Base-by-base conservation (phyloP, 2,113 vertebrate species). In the Trichomycterus rosablanca region DNA sequence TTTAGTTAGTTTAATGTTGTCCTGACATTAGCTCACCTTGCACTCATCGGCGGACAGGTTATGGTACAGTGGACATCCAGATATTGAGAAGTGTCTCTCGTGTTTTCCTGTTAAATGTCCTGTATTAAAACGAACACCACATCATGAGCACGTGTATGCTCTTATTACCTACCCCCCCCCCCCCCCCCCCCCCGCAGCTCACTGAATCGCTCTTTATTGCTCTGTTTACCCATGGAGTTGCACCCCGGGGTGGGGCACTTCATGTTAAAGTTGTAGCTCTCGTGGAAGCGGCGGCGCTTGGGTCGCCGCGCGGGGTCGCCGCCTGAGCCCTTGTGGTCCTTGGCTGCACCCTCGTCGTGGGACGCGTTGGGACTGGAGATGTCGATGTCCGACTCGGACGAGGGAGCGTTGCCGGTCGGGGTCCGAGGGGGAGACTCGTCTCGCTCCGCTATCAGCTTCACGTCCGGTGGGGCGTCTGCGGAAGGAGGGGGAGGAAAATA, bases 201-300 rank as follows among this genome's bases (percentile, higher is more conserved):
- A n/a, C n/a, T n/a, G n/a, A n/a, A n/a, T n/a, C n/a, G n/a, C n/a
- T n/a, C n/a, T n/a, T n/a, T n/a, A 46, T 39, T 30, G 40, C 32
- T 71, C n/a, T 39, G 26, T 7, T 80, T 77, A 97, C 95, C 96
- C 30, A 99, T 82, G 6, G 96, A 99, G 78, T 99, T 98, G 78
- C 96, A 99, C 15, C 96, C 96, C 0, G 95, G 95, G 0, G 94
- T 99, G 14, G 96, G 96, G 68, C 96, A 99, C 66, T 98, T 98
- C 94, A 98, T 98, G 77, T 98, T 99, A 76, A 99, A 98, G 78
- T 98, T 99, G 84, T 99, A 99, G 74, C 95, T 99, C 76, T 99
- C 96, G 0, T 98, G 96, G 80, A 97, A 99, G 63, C 95, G 94
- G 9, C 95, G 91, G 3, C 96, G 92, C 66, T 99, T 99, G 45